phyloP scores from a whole-genome alignment of 1,140 invertebrate species.

The Pogonognathellus flavescens region DNA sequence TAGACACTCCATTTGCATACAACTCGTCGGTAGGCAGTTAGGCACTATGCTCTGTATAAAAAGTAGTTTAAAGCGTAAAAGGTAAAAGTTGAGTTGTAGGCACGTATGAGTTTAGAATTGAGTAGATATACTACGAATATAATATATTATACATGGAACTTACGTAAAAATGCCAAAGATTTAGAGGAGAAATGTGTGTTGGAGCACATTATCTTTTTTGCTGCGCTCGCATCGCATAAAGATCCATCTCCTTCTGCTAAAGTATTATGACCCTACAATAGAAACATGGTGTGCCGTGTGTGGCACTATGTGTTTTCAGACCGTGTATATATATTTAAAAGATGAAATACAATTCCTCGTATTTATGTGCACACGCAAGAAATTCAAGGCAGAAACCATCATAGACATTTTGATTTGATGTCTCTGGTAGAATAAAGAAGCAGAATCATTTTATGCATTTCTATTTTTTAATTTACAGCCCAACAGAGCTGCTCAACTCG shows the following conservation, averaged over 20 bases:
- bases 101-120: too few relatives aligned
- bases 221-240: not conserved
- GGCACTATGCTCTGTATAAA: too few relatives aligned
- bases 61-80: too few relatives aligned
- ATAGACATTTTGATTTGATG: slow-evolving; percentile 46
- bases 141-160: too few relatives aligned
- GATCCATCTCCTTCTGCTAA: not conserved
- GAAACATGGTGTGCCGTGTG: not conserved
- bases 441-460: slow-evolving; percentile 1
- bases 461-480: slow-evolving; percentile 16
- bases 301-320: not conserved
- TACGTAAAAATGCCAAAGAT: not conserved
- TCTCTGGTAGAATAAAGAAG: not conserved
- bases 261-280: not conserved
- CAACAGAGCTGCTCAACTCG: not conserved
- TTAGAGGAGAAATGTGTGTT: not conserved
- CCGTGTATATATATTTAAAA: too few relatives aligned
- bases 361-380: not conserved
- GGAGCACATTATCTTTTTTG: not conserved
- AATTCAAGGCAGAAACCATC: slow-evolving; percentile 5
- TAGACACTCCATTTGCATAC: not conserved
- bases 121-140: too few relatives aligned
- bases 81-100: too few relatives aligned
- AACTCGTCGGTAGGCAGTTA: too few relatives aligned
- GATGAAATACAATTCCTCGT: not conserved